Evolutionary conservation across 2,113 vertebrate genomes (phyloP).

Genomic region (Athene cunicularia): DNA sequence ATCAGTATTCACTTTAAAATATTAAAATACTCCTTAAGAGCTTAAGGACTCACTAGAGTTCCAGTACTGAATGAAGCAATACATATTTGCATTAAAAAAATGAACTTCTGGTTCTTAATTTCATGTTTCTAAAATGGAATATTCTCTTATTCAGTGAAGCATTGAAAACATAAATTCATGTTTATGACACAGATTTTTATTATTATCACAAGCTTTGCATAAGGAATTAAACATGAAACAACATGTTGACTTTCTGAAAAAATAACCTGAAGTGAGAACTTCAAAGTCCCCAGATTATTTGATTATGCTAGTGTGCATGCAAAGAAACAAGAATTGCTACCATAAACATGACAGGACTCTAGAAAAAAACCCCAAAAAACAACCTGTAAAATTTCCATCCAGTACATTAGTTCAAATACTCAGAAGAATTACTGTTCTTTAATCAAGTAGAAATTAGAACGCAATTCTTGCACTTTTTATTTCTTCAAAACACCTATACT

Average conservation of each 20-base stretch:
- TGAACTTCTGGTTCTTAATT: not conserved
- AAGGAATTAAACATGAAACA: not conserved
- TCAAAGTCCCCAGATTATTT: not conserved
- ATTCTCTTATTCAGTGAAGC: not conserved
- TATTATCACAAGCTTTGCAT: not conserved
- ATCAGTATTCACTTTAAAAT: not conserved
- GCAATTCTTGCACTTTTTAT: not conserved
- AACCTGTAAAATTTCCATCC: not conserved
- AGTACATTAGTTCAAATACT: not conserved
- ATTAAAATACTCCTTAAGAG: not conserved
- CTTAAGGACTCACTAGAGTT: not conserved
- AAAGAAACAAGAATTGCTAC: not conserved
- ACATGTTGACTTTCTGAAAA: not conserved
- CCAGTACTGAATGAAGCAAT: not conserved
- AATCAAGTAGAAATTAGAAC: not conserved
- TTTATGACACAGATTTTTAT: not conserved
- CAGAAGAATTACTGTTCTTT: not conserved
- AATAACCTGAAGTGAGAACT: constrained; percentile 3
- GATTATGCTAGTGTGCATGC: not conserved
- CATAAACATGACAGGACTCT: not conserved
- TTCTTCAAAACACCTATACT: not conserved
- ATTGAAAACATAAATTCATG: not conserved
- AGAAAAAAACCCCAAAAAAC: not conserved
- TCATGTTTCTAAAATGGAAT: not conserved
- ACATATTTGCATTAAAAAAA: not conserved